These are phyloP conservation scores for Chrysolophus pictus DNA, from an alignment of 2,797 vertebrate genomes.

Conservation along the genomic window DNA sequence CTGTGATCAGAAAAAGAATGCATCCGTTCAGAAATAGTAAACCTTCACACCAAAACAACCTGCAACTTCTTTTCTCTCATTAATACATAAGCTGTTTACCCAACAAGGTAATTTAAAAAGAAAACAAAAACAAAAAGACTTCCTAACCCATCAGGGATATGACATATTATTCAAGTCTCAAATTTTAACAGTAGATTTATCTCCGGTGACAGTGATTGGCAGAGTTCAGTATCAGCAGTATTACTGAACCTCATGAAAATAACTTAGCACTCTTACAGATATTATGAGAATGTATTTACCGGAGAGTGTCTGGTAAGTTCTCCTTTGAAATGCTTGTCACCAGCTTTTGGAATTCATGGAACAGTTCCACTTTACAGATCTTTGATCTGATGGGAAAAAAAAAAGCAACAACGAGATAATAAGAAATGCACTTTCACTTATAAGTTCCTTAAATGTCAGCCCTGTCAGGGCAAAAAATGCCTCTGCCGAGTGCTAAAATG, in stretches of 20 bases:
- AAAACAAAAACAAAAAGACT: background rate
- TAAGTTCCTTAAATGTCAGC: background rate
- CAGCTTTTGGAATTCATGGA: slow-evolving; percentile 86
- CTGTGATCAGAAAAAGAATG: background rate
- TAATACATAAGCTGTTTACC: background rate
- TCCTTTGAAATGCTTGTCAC: slow-evolving; percentile 79
- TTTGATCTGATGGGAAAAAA: slow-evolving; percentile 81
- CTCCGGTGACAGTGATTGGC: background rate
- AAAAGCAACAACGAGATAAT: background rate
- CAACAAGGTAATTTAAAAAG: background rate
- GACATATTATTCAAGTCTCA: background rate
- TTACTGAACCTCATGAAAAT: background rate
- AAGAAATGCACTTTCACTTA: background rate
- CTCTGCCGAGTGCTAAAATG: too few species aligned
- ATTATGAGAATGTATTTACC: slow-evolving; percentile 77
- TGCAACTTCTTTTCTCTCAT: background rate
- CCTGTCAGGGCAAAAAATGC: too few species aligned
- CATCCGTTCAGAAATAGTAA: background rate
- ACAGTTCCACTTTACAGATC: slow-evolving; percentile 93
- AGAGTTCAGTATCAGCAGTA: background rate
- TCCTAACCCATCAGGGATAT: background rate
- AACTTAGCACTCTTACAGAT: background rate
- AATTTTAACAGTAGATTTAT: background rate
- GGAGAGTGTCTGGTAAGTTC: slow-evolving; percentile 85
- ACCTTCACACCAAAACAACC: background rate